phyloP scores from a whole-genome alignment of 2,113 vertebrate species.

The Thalassoma bifasciatum region DNA sequence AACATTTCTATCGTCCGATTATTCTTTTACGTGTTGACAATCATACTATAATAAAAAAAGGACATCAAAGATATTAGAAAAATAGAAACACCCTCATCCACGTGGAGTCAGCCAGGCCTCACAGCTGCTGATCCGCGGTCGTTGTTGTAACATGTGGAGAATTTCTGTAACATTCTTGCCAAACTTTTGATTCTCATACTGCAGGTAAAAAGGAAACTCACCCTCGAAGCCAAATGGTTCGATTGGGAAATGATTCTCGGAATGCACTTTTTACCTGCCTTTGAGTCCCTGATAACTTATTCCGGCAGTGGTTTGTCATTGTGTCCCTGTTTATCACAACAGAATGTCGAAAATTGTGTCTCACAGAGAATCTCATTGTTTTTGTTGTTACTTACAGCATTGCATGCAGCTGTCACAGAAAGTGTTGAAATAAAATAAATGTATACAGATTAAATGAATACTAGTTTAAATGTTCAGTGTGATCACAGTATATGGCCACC shows the following conservation, averaged over 20 bases:
- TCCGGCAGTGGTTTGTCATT: no score
- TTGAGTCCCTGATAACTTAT: not conserved
- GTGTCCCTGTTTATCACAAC: not conserved
- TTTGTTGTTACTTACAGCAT: not conserved
- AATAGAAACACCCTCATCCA: not conserved
- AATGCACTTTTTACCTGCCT: slow-evolving; percentile 10
- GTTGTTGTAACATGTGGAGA: slow-evolving; percentile 75
- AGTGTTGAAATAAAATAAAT: not conserved
- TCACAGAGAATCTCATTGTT: not conserved
- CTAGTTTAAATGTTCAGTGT: not conserved
- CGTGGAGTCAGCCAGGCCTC: slow-evolving; percentile 7
- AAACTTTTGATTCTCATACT: slow-evolving; percentile 51
- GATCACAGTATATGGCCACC: slow-evolving; percentile 51
- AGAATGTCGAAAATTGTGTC: not conserved
- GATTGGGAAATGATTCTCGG: not conserved
- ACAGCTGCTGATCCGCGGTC: slow-evolving; percentile 60
- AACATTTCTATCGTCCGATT: not conserved
- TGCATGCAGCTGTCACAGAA: not conserved
- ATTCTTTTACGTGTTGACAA: slow-evolving; percentile 7
- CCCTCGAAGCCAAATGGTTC: slow-evolving; percentile 15
- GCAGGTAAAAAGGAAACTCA: slow-evolving; percentile 34
- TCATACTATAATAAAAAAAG: not conserved
- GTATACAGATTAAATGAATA: slow-evolving; percentile 1
- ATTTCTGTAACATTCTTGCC: slow-evolving; percentile 61
- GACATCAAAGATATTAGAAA: slow-evolving; percentile 17